A percentile compares a stretch with the other conserved stretches of the same genome.
Evolutionary conservation across 2,797 vertebrate genomes (phyloP).

Genomic region (Balearica regulorum): DNA sequence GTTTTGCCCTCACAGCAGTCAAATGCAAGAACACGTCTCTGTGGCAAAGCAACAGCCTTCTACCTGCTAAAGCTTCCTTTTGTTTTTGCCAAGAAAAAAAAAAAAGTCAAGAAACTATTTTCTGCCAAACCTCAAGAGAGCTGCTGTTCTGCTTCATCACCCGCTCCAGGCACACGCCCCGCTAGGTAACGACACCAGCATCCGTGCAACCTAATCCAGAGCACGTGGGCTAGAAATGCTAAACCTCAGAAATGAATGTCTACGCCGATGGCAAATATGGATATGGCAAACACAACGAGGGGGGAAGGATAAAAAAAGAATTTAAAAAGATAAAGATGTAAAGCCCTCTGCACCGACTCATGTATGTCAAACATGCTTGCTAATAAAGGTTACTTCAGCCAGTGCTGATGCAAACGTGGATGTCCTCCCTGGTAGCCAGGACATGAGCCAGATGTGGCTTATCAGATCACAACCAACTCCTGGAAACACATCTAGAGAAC

Average conservation of each 20-base stretch:
- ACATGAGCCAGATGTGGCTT: background rate
- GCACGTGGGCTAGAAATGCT: rapidly evolving
- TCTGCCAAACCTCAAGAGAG: conserved; percentile 25
- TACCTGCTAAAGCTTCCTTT: conserved; percentile 41
- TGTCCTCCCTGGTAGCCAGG: background rate
- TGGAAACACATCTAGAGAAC: background rate
- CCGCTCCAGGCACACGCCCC: background rate
- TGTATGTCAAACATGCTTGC: background rate
- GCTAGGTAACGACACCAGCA: rapidly evolving
- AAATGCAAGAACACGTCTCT: background rate
- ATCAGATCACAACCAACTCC: background rate
- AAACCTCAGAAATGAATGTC: background rate
- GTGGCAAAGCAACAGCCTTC: background rate
- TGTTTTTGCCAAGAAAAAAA: background rate
- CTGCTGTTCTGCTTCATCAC: background rate
- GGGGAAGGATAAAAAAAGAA: background rate
- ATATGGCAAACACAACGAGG: background rate
- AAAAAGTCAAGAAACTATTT: background rate
- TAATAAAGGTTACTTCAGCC: background rate
- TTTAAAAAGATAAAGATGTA: background rate
- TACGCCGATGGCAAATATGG: background rate
- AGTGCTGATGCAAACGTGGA: background rate
- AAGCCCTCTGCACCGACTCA: background rate
- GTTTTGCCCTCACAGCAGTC: background rate
- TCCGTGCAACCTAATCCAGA: background rate